Conservation (phyloP, 2,888 invertebrate genomes). For the Troides helena region DNA sequence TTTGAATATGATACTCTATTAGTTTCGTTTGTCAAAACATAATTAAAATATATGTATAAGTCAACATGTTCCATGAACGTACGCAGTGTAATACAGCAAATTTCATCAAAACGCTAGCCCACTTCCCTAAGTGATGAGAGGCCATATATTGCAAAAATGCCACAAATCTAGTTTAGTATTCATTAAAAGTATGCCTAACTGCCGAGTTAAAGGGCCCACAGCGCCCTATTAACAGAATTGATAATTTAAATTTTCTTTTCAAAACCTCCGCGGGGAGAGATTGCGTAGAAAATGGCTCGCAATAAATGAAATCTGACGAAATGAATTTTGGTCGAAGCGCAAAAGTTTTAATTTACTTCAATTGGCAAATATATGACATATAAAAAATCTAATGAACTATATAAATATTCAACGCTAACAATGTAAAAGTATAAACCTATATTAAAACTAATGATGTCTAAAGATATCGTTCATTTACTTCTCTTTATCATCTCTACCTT, state of each 20-base stretch:
- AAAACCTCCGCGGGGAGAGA: conserved; percentile 24
- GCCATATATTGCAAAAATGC: conserved; percentile 7
- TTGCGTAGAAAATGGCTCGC: conserved; percentile 17
- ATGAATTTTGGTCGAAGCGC: conserved; percentile 1
- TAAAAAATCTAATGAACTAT: too few relatives aligned
- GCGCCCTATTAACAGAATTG: conserved; percentile 24
- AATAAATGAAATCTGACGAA: conserved; percentile 21
- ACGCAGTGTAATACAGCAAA: neutral
- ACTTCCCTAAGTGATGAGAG: neutral
- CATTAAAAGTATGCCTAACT: conserved; percentile 26
- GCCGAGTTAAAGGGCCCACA: conserved; percentile 21
- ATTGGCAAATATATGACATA: neutral
- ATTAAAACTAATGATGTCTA: too few relatives aligned
- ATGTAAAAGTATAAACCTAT: too few relatives aligned
- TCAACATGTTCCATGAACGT: neutral
- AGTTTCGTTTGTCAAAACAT: too few relatives aligned
- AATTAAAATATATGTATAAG: neutral
- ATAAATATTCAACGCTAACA: too few relatives aligned
- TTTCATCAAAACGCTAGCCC: neutral
- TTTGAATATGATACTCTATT: too few relatives aligned
- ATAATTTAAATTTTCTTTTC: conserved; percentile 28
- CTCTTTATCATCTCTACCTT: neutral
- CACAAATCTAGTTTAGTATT: conserved; percentile 23
- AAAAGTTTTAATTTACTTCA: neutral
- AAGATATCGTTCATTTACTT: too few relatives aligned